phyloP scores from a whole-genome alignment of 2,113 vertebrate species.

The Caranx ignobilis region DNA sequence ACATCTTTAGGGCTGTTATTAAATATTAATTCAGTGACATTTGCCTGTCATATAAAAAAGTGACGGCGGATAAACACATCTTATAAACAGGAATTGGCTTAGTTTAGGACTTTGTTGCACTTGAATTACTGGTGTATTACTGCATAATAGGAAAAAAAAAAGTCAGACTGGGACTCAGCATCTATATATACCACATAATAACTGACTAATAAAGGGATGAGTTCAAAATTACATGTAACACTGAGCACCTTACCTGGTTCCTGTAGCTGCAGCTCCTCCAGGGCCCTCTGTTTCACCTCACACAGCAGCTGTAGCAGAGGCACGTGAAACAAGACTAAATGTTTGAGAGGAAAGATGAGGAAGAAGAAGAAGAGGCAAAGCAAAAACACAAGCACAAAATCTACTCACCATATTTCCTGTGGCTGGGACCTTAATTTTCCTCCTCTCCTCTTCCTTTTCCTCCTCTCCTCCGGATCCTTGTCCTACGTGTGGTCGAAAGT shows the following conservation, averaged over 20 bases:
- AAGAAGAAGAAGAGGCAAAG: background rate
- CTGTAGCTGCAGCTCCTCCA: slow-evolving; percentile 87
- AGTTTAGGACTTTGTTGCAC: background rate
- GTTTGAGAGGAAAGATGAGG: background rate
- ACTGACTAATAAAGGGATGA: background rate
- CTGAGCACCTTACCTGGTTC: slow-evolving; percentile 81
- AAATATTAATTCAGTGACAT: background rate
- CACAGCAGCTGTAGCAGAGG: slow-evolving; percentile 85
- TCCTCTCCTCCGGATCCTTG: slow-evolving; percentile 47
- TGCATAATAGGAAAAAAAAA: background rate
- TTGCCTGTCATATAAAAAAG: background rate
- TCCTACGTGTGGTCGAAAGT: slow-evolving; percentile 78
- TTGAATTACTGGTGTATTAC: background rate
- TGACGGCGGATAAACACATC: background rate
- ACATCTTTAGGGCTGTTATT: background rate
- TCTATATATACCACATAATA: too few species aligned
- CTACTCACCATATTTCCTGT: slow-evolving; percentile 87
- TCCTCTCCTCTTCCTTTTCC: slow-evolving; percentile 69
- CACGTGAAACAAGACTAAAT: background rate
- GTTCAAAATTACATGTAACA: background rate
- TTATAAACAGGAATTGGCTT: background rate
- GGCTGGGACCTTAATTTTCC: slow-evolving; percentile 86
- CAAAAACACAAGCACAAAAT: slow-evolving; percentile 29
- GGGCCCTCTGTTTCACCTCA: slow-evolving; percentile 91
- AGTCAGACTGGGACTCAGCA: background rate